These are phyloP conservation scores for Myotis planiceps DNA, from an alignment of 2,797 vertebrate genomes.

Conservation along the genomic window DNA sequence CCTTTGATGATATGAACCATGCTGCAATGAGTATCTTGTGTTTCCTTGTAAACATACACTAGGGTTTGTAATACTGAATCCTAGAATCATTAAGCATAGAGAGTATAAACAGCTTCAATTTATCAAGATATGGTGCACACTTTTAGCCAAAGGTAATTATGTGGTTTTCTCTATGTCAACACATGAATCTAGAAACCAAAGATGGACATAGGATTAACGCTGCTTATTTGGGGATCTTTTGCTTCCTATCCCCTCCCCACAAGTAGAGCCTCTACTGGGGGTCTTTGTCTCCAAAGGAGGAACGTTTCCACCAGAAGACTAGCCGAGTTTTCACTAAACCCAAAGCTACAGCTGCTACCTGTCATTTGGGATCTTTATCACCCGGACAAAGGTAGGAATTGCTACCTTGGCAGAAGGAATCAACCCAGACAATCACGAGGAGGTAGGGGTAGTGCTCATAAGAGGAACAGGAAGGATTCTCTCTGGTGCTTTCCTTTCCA, in stretches of 20 bases:
- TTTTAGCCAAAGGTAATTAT: not conserved
- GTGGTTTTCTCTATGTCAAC: not conserved
- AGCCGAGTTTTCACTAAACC: not conserved
- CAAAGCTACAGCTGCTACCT: not conserved
- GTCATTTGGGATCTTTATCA: not conserved
- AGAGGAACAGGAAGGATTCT: not conserved
- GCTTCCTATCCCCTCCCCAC: accelerated
- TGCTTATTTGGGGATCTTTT: not conserved
- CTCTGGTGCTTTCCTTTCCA: not conserved
- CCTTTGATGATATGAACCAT: not conserved
- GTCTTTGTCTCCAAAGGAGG: not conserved
- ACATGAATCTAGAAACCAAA: not conserved
- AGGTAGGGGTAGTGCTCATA: not conserved
- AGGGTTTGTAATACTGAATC: not conserved
- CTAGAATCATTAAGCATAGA: not conserved
- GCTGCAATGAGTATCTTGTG: not conserved
- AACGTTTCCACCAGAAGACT: not conserved
- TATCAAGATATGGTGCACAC: not conserved
- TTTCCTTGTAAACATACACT: not conserved
- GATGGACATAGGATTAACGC: accelerated
- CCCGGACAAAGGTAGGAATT: not conserved
- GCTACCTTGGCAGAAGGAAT: not conserved
- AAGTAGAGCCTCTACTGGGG: not conserved
- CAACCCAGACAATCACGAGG: not conserved
- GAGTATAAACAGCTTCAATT: not conserved